Conservation (phyloP, 2,113 vertebrate species). For the Odobenus rosmarus region DNA sequence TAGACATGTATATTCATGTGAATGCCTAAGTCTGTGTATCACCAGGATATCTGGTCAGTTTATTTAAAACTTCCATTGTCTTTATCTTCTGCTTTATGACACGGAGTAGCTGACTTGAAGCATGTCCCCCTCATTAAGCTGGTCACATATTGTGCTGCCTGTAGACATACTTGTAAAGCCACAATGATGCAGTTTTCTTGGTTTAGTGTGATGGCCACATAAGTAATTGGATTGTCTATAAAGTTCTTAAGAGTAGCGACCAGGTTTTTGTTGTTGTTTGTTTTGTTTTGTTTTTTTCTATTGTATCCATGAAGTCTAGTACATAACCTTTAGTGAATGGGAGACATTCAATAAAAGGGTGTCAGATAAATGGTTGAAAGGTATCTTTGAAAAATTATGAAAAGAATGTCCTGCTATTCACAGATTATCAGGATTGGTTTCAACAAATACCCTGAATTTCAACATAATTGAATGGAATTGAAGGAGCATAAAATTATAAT, state of each 20-base stretch:
- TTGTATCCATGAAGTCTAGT: not conserved
- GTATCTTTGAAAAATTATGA: not conserved
- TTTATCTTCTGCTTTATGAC: not conserved
- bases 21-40: not conserved
- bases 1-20: not conserved
- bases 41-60: not conserved
- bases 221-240: not conserved
- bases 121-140: not conserved
- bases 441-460: constrained; percentile 32
- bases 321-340: not conserved
- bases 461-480: constrained; percentile 34
- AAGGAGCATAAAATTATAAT: constrained; percentile 53
- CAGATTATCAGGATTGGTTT: constrained; percentile 20
- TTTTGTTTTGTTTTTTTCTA: not conserved
- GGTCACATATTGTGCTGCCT: not conserved
- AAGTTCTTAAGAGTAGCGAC: not conserved
- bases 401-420: not conserved
- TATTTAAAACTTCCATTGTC: not conserved
- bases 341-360: not conserved
- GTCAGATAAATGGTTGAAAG: constrained; percentile 28
- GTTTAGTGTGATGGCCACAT: not conserved
- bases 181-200: not conserved
- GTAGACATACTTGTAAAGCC: not conserved
- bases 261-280: not conserved
- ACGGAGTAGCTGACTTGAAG: not conserved